Evolutionary conservation across 2,113 vertebrate genomes (phyloP), one percentile per base, ranked within the genome.

Genomic region (Podarcis muralis): DNA sequence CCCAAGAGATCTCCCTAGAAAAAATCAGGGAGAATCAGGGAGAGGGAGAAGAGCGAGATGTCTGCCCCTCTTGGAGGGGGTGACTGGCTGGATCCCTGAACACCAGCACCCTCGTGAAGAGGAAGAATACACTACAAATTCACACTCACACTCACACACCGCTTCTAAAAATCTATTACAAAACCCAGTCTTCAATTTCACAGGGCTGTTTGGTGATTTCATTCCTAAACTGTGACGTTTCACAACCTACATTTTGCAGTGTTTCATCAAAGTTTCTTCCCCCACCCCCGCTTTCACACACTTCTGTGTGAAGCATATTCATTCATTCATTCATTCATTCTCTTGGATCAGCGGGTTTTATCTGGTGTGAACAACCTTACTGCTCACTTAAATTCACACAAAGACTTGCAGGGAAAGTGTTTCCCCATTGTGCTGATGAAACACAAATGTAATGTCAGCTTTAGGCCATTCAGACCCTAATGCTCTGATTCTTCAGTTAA

Each of bases 211-310:
- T 74, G 72, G 82, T 76, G 86, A 32, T 81, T 74, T 43, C 83
- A 1, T 27, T 89, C 43, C 27, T 87, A 30, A 86, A 83, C 88
- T 74, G 32, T 75, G 74, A 80, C 77, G 84, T 78, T 23, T 82
- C 0, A 0, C 23, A 18, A 27, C 23, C 77, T 48, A 23, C 15
- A 15, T 40, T 25, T 23, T 40, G 76, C 43, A n/a, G 5, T 5
- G 25, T 48, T 43, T 77, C 37, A 40, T 77, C 75, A 5, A 37
- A 7, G 43, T 23, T 79, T 82, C 40, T 88, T 40, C 90, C 66
- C 40, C 65, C 0, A 30, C 89, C 57, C 88, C 15, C 59, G 53
- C 57, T 62, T 6, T 1, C 20, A 18, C 3, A 35, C 2, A 81
- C 53, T 68, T 74, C 71, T 74, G 2, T 35, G 71, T 74, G n/a